A percentile compares a stretch with the other conserved stretches of the same genome.
These are phyloP conservation scores for Brachirus orientalis DNA, from an alignment of 2,113 vertebrate species.

Conservation along the genomic window DNA sequence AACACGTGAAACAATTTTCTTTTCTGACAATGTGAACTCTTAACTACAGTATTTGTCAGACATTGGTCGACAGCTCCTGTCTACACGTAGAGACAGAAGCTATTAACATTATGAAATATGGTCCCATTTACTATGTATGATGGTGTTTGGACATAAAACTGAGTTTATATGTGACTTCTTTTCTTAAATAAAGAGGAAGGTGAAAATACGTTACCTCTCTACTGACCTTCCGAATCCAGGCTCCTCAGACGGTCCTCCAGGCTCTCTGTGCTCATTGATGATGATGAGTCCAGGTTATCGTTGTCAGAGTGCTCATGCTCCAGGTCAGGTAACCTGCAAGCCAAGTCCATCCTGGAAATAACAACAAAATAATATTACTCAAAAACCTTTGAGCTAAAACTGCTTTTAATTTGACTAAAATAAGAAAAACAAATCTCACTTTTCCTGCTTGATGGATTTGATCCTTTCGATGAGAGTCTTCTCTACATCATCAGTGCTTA, in stretches of 20 bases:
- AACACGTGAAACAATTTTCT: not conserved
- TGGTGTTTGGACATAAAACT: not conserved
- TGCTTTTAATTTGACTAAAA: not conserved
- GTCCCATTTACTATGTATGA: not conserved
- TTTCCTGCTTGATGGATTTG: conserved; percentile 93
- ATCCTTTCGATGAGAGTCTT: conserved; percentile 88
- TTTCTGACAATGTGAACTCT: no score
- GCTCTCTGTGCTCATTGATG: conserved; percentile 89
- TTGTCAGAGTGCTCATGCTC: conserved; percentile 90
- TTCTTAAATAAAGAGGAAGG: conserved; percentile 45
- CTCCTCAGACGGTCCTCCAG: conserved; percentile 80
- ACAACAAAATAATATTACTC: not conserved
- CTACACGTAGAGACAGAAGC: not conserved
- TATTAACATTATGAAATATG: not conserved
- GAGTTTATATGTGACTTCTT: not conserved
- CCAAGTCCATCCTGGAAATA: conserved; percentile 86
- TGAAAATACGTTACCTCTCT: conserved; percentile 81
- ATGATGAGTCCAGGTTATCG: conserved; percentile 88
- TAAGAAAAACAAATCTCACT: conserved; percentile 76
- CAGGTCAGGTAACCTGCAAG: conserved; percentile 89
- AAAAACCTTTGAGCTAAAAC: not conserved
- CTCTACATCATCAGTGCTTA: conserved; percentile 74
- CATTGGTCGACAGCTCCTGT: not conserved
- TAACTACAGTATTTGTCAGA: not conserved
- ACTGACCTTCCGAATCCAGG: conserved; percentile 90